These are phyloP conservation scores for Brachypodius melanocephalos DNA, from an alignment of 2,113 vertebrate genomes.

Conservation along the genomic window DNA sequence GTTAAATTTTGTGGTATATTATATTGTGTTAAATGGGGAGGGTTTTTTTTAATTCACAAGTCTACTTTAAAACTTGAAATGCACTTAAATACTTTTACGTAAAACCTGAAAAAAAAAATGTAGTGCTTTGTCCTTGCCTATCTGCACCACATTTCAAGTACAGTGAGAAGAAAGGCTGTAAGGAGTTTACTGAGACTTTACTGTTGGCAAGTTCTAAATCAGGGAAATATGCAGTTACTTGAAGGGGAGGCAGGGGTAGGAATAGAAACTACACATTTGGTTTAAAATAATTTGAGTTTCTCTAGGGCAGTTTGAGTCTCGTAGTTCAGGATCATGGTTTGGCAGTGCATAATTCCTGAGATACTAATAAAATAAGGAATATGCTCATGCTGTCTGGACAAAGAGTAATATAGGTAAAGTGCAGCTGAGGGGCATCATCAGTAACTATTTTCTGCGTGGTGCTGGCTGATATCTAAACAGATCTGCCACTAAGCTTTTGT, in stretches of 20 bases:
- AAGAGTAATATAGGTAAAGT: not conserved
- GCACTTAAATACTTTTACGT: not conserved
- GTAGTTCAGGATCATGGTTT: not conserved
- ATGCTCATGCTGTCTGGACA: accelerated
- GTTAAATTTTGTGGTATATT: not conserved
- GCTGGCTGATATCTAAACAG: not conserved
- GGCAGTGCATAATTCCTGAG: not conserved
- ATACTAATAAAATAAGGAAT: not conserved
- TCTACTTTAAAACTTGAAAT: not conserved
- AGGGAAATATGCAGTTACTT: not conserved
- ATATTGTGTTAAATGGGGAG: not conserved
- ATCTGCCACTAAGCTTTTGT: not conserved
- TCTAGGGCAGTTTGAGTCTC: not conserved
- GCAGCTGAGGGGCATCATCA: not conserved
- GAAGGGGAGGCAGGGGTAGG: accelerated
- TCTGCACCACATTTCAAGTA: not conserved
- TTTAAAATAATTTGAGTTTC: not conserved
- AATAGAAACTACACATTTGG: not conserved
- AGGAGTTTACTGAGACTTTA: not conserved
- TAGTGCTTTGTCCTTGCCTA: not conserved
- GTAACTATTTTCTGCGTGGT: not conserved
- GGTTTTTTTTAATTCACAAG: not conserved
- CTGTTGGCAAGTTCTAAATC: not conserved
- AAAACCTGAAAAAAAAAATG: not conserved
- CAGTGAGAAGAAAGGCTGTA: not conserved